These are phyloP conservation scores for Hoplias malabaricus DNA, from an alignment of 2,113 vertebrate genomes.

Conservation along the genomic window DNA sequence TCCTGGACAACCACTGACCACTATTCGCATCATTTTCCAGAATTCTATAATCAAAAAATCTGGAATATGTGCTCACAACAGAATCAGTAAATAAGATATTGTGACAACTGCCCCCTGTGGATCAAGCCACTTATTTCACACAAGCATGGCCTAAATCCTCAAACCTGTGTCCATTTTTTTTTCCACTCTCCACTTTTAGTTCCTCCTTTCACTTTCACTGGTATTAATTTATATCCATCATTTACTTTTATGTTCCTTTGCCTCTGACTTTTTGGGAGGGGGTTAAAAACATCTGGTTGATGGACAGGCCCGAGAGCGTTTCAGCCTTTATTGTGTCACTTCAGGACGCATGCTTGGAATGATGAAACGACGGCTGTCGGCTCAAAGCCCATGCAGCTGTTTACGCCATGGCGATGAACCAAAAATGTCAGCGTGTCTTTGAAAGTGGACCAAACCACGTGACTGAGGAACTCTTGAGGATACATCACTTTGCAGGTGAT, in stretches of 20 bases:
- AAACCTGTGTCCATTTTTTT: neutral
- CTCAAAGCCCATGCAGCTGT: neutral
- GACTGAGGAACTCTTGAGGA: neutral
- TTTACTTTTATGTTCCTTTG: neutral
- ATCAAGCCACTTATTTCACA: neutral
- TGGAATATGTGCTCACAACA: neutral
- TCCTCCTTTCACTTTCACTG: neutral
- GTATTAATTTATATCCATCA: neutral
- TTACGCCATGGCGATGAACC: neutral
- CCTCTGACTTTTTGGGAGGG: neutral
- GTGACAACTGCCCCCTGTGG: neutral
- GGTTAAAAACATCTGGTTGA: neutral
- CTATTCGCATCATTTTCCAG: neutral
- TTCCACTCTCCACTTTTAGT: neutral
- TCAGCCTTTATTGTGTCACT: neutral
- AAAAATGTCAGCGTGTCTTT: neutral
- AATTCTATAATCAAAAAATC: neutral
- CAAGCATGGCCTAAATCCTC: neutral
- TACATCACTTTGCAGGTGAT: neutral
- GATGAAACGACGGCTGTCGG: neutral
- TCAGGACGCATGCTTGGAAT: neutral
- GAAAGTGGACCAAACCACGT: neutral
- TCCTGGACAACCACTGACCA: neutral
- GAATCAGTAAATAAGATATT: neutral
- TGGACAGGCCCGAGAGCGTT: neutral